phyloP scores from a whole-genome alignment of 2,888 invertebrate species.

The Scaptodrosophila latifasciaeformis region DNA sequence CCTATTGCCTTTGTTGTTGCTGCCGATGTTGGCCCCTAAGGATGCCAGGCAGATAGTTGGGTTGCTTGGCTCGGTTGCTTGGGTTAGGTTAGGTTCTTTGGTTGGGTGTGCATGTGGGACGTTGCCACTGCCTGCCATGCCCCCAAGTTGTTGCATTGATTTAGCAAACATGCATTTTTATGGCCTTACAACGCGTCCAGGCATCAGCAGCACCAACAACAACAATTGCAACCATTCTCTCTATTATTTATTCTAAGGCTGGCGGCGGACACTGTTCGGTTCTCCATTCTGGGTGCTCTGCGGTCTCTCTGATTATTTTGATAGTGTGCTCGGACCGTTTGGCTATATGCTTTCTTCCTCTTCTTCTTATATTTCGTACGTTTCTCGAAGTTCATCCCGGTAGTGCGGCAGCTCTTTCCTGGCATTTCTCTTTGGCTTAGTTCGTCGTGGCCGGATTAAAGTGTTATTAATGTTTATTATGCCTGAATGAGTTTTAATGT shows the following conservation, averaged over 20 bases:
- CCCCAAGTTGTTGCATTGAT: slow-evolving; percentile 71
- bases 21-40: slow-evolving; percentile 16
- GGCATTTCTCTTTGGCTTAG: slow-evolving; percentile 11
- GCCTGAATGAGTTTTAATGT: slow-evolving; percentile 72
- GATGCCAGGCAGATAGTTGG: too few species aligned
- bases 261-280: slow-evolving; percentile 41
- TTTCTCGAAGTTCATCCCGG: slow-evolving; percentile 11
- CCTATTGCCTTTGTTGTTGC: slow-evolving; percentile 18
- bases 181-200: slow-evolving; percentile 65
- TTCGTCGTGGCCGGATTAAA: slow-evolving; percentile 66
- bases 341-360: too few species aligned
- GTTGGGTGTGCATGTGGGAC: slow-evolving; percentile 1
- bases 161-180: slow-evolving; percentile 70
- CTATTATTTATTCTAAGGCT: slow-evolving; percentile 64
- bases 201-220: slow-evolving; percentile 29
- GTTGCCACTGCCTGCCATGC: slow-evolving; percentile 56
- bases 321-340: slow-evolving; percentile 43
- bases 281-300: slow-evolving; percentile 22
- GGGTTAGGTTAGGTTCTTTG: too few species aligned
- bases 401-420: slow-evolving; percentile 3
- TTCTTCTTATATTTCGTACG: slow-evolving; percentile 6
- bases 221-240: slow-evolving; percentile 38
- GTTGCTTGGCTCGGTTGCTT: too few species aligned
- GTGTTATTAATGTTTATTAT: slow-evolving; percentile 73
- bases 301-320: slow-evolving; percentile 57